Evolutionary conservation across 2,797 vertebrate species (phyloP).

Genomic region (Sebastes goodei): DNA sequence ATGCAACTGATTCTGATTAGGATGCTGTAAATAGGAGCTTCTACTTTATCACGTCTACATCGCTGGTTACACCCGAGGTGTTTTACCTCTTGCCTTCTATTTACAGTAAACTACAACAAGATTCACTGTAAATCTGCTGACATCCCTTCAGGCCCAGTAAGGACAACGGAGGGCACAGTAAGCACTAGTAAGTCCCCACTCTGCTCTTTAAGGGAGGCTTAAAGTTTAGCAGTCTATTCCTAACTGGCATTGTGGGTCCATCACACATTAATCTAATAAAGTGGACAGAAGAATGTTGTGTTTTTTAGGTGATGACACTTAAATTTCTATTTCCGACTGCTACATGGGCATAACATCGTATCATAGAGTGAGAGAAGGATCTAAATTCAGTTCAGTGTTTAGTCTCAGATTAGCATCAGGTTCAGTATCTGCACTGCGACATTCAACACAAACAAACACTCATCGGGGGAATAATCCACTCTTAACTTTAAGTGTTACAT

Average conservation of each 20-base stretch:
- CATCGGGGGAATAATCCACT: background rate
- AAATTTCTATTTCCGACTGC: background rate
- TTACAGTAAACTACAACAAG: conserved; percentile 46
- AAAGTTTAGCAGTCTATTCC: conserved; percentile 16
- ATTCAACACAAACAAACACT: background rate
- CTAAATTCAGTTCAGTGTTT: conserved; percentile 31
- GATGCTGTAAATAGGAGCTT: conserved; percentile 37
- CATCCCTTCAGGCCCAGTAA: conserved; percentile 35
- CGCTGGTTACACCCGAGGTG: background rate
- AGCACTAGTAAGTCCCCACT: conserved; percentile 42
- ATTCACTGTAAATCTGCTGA: conserved; percentile 37
- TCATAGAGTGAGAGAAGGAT: conserved; percentile 23
- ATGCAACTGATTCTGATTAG: conserved; percentile 8
- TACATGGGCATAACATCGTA: background rate
- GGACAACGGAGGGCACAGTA: conserved; percentile 31
- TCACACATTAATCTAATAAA: conserved; percentile 6
- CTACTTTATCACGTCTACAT: conserved; percentile 1
- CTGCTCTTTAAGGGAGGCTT: conserved; percentile 47
- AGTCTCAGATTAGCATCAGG: conserved; percentile 27
- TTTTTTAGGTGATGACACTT: conserved; percentile 4
- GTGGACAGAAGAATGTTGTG: background rate
- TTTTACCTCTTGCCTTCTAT: conserved; percentile 39
- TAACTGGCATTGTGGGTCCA: background rate
- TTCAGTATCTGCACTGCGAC: conserved; percentile 7
- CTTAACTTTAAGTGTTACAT: background rate